Percentiles rank a stretch among this genome's conserved stretches.
These are phyloP conservation scores for Columbina picui DNA, from an alignment of 2,113 vertebrate species.

Conservation along the genomic window DNA sequence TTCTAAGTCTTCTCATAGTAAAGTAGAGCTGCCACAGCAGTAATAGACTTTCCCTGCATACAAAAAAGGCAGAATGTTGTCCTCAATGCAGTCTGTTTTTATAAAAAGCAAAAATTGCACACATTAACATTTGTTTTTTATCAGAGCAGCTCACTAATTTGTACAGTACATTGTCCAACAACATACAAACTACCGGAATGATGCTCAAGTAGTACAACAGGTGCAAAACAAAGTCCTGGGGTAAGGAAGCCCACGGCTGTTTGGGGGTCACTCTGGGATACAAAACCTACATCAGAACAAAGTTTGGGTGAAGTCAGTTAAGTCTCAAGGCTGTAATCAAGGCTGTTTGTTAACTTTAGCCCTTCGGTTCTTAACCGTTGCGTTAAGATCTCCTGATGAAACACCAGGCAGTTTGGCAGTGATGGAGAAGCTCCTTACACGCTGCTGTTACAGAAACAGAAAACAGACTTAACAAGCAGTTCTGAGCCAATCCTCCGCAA, in stretches of 20 bases:
- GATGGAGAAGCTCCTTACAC: neutral
- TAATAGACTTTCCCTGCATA: neutral
- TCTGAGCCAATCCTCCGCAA: conserved; percentile 10
- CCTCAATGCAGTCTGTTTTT: neutral
- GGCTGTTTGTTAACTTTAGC: conserved; percentile 65
- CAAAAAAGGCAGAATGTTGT: conserved; percentile 5
- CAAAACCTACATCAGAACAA: neutral
- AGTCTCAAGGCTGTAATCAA: conserved; percentile 52
- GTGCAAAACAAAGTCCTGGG: neutral
- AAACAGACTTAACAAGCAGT: conserved; percentile 38
- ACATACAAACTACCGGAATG: conserved; percentile 24
- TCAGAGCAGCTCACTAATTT: conserved; percentile 45
- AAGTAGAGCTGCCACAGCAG: conserved; percentile 39
- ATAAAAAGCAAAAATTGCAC: conserved; percentile 3
- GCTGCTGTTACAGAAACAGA: neutral
- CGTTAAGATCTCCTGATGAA: conserved; percentile 62
- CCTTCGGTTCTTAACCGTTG: conserved; percentile 61
- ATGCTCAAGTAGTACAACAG: conserved; percentile 16
- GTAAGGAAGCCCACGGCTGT: neutral
- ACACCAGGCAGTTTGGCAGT: conserved; percentile 32
- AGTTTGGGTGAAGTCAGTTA: conserved; percentile 41
- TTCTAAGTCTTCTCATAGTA: neutral
- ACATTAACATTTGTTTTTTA: conserved; percentile 26
- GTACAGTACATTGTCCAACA: conserved; percentile 29
- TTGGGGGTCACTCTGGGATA: neutral